phyloP scores from a whole-genome alignment of 2,888 invertebrate species.

The Parochlus steinenii region DNA sequence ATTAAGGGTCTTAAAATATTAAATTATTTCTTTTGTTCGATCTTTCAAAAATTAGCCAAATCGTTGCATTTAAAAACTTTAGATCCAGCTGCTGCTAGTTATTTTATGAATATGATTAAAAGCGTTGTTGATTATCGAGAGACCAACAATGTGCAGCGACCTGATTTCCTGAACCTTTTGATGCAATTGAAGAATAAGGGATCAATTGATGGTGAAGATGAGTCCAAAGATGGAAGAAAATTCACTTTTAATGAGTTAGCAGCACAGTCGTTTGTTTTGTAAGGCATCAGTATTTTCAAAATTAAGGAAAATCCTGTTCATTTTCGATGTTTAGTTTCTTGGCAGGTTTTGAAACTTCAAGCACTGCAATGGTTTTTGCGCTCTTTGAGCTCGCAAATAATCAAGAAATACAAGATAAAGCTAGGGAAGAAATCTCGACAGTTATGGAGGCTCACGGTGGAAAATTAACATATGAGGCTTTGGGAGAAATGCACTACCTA shows the following conservation, averaged over 20 bases:
- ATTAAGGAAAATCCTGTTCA: not conserved
- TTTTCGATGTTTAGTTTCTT: slow-evolving; percentile 24
- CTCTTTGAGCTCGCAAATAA: slow-evolving; percentile 4
- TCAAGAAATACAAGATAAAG: slow-evolving; percentile 9
- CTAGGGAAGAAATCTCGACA: slow-evolving; percentile 4
- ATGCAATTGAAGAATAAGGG: slow-evolving; percentile 11
- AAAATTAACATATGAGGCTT: slow-evolving; percentile 3
- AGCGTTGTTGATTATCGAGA: slow-evolving; percentile 8
- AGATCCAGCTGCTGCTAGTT: slow-evolving; percentile 3
- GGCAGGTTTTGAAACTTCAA: slow-evolving; percentile 43
- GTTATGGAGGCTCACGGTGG: not conserved
- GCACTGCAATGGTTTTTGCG: slow-evolving; percentile 34
- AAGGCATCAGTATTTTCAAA: too few species aligned
- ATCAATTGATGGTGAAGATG: slow-evolving; percentile 9
- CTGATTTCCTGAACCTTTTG: slow-evolving; percentile 11
- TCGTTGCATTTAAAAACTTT: too few species aligned
- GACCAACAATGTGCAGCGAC: slow-evolving; percentile 7
- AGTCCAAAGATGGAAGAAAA: too few species aligned
- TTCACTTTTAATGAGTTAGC: slow-evolving; percentile 25
- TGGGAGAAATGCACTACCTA: slow-evolving; percentile 8
- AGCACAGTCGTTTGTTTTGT: slow-evolving; percentile 39
- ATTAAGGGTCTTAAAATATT: not conserved
- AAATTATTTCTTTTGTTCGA: slow-evolving; percentile 1
- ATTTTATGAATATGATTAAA: slow-evolving; percentile 4
- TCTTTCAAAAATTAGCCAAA: slow-evolving; percentile 8